Evolutionary conservation across 2,797 vertebrate species (phyloP), one percentile per base, ranked within the genome.

Genomic region (Danionella dracula): DNA sequence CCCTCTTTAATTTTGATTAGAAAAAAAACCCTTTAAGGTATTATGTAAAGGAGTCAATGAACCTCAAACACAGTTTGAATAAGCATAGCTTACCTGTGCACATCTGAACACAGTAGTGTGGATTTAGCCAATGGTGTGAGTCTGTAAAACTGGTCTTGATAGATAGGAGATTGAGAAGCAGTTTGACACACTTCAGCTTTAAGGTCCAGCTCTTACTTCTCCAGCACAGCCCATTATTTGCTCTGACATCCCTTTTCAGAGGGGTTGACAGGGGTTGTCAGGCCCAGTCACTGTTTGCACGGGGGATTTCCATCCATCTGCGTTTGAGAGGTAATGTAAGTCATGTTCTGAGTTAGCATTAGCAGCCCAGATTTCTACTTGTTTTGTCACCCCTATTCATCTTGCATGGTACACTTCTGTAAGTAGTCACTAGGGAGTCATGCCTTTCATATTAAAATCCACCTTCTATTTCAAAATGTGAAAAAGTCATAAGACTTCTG

Each of bases 271-370:
- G 13, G 38, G 48, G 9, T 34, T 63, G 60, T 63, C 60, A 53
- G 48, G 17, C 11, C 11, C 48, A 65, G 40, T 45, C 7, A 45
- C 31, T 37, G 19, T 55, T 45, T 54, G 41, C 62, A 46, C 40
- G 17, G 19, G 40, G 41, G 31, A 46, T 64, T 64, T 64, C 38
- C 38, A 53, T 41, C 48, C 49, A 64, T 64, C 61, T 64, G 38
- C 48, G 34, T 64, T 53, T 53, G n/a, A 44, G 49, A 53, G 17
- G 29, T 15, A 64, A 53, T 19, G 21, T 16, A 55, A 37, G 62
- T 66, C 50, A 66, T 66, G 62, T 55, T 55, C 54, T 8, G 31
- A 45, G 40, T 65, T 64, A 19, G 41, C n/a, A 16, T 64, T 64
- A 40, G 16, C 37, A 15, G n/a, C 29, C 23, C 15, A 37, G 61